phyloP scores from a whole-genome alignment of 2,888 invertebrate species.

The Tipula lateralis region DNA sequence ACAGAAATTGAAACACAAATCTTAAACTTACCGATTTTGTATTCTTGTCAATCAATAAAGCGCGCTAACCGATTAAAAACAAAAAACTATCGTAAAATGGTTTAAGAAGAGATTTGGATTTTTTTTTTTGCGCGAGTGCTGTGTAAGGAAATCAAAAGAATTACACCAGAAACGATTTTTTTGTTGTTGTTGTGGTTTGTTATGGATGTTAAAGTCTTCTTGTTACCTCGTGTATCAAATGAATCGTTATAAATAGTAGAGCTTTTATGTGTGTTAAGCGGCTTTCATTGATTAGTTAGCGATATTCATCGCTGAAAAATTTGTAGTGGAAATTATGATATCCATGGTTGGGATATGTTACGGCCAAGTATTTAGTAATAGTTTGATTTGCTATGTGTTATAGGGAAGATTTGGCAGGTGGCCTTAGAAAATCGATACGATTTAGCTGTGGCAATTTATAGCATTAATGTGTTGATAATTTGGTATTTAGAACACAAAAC shows the following conservation, averaged over 20 bases:
- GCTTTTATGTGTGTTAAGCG: background rate
- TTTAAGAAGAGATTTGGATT: background rate
- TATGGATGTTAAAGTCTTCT: slow-evolving; percentile 19
- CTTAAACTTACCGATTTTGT: slow-evolving; percentile 12
- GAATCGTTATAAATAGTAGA: background rate
- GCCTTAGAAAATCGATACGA: too few relatives aligned
- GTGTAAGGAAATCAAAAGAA: background rate
- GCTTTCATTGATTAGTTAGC: slow-evolving; percentile 19
- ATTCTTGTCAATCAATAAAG: slow-evolving; percentile 19
- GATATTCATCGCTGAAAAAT: background rate
- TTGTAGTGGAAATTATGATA: background rate
- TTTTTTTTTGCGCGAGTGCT: slow-evolving; percentile 9
- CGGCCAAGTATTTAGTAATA: too few relatives aligned
- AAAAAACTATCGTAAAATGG: background rate
- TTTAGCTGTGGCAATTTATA: too few relatives aligned
- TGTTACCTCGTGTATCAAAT: background rate
- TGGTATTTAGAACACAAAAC: too few relatives aligned
- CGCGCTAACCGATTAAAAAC: slow-evolving; percentile 9
- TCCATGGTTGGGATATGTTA: too few relatives aligned
- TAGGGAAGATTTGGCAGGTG: too few relatives aligned
- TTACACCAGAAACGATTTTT: background rate
- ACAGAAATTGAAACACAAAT: background rate
- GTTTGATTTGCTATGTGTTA: too few relatives aligned
- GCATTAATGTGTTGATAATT: too few relatives aligned
- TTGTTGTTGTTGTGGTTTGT: background rate